phyloP scores from a whole-genome alignment of 2,113 vertebrate species.

The Tachycineta bicolor region DNA sequence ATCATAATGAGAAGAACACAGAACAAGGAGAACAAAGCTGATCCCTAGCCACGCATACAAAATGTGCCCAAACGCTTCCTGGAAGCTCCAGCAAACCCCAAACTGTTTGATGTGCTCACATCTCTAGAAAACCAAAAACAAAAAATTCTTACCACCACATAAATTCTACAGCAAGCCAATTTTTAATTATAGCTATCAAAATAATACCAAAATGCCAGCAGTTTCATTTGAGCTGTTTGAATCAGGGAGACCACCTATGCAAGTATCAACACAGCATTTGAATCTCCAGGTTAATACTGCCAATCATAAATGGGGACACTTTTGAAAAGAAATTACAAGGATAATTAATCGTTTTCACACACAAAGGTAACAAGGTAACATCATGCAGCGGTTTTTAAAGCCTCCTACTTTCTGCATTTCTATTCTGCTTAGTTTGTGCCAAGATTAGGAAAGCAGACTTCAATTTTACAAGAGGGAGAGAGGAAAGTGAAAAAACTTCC shows the following conservation, averaged over 20 bases:
- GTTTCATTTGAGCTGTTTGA: not conserved
- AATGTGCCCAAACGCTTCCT: not conserved
- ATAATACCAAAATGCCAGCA: not conserved
- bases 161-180: conserved; percentile 10
- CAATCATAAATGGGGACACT: conserved; percentile 23
- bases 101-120: conserved; percentile 33
- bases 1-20: not conserved
- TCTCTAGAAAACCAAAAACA: not conserved
- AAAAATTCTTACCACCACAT: conserved; percentile 11
- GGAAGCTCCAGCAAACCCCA: conserved; percentile 42
- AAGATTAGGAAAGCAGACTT: not conserved
- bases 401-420: not conserved
- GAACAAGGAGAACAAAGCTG: conserved; percentile 8
- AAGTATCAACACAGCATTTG: conserved; percentile 12
- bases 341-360: conserved; percentile 37
- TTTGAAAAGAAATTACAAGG: not conserved
- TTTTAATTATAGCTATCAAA: conserved; percentile 51
- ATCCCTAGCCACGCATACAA: not conserved
- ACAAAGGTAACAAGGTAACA: not conserved
- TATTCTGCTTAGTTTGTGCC: not conserved
- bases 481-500: not conserved
- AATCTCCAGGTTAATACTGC: not conserved
- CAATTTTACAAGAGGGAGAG: not conserved
- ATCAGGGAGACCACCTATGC: not conserved
- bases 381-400: not conserved